Evolutionary conservation across 1,140 invertebrate genomes (phyloP).

Genomic region (Aricia agestis): DNA sequence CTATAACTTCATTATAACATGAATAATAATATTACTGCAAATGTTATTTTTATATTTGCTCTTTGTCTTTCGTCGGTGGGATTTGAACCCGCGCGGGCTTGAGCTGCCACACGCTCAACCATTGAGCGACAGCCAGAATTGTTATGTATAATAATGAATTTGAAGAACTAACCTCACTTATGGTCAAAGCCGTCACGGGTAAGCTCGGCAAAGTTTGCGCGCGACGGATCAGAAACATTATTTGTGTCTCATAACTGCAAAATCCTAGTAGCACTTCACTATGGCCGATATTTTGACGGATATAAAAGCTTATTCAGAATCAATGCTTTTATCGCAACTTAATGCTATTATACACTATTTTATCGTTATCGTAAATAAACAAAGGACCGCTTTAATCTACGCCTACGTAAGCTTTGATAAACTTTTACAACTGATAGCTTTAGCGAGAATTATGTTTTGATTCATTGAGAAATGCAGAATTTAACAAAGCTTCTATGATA

Average conservation of each 20-base stretch:
- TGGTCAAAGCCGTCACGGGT: slow-evolving; percentile 30
- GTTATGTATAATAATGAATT: slow-evolving; percentile 10
- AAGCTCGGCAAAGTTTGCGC: slow-evolving; percentile 41
- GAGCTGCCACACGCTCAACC: too few relatives aligned
- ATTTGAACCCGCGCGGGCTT: too few relatives aligned
- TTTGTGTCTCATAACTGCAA: slow-evolving; percentile 13
- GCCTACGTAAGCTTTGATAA: slow-evolving; percentile 6
- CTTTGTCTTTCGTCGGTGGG: too few relatives aligned
- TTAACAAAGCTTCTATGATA: too few relatives aligned
- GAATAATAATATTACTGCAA: too few relatives aligned
- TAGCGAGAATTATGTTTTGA: background rate
- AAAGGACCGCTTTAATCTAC: slow-evolving; percentile 13
- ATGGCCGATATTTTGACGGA: slow-evolving; percentile 11
- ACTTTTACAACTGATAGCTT: background rate
- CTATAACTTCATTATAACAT: too few relatives aligned
- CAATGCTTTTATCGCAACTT: slow-evolving; percentile 5
- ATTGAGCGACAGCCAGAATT: too few relatives aligned
- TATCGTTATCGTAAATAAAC: slow-evolving; percentile 16
- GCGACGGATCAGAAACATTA: slow-evolving; percentile 51
- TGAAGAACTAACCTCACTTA: slow-evolving; percentile 34
- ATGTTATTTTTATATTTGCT: too few relatives aligned
- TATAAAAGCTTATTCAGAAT: slow-evolving; percentile 15
- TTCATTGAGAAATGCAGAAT: too few relatives aligned
- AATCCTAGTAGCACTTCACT: background rate
- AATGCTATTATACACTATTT: slow-evolving; percentile 10